Percentiles rank a stretch among this genome's conserved stretches.
Evolutionary conservation across 2,888 invertebrate species (phyloP).

Genomic region (Galerucella nymphaeae): DNA sequence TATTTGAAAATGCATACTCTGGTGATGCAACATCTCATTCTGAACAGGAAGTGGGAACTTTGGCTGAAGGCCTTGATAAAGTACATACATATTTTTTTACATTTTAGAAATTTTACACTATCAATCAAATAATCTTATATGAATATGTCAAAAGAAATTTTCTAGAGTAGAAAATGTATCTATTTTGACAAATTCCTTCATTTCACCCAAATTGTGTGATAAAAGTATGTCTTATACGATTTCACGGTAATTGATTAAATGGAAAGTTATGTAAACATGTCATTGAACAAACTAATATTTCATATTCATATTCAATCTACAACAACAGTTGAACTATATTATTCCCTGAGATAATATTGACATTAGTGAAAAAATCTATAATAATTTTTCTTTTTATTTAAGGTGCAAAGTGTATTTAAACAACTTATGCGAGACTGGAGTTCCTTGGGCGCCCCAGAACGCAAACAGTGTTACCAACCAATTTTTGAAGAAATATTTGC

Average conservation of each 20-base stretch:
- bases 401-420: slow-evolving; percentile 90
- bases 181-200: too few relatives aligned
- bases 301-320: too few relatives aligned
- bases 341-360: too few relatives aligned
- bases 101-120: not conserved
- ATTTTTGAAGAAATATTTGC: slow-evolving; percentile 85
- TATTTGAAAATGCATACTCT: slow-evolving; percentile 81
- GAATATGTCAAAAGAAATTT: too few relatives aligned
- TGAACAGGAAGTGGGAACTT: slow-evolving; percentile 57
- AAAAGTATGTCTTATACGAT: too few relatives aligned
- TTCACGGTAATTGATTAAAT: too few relatives aligned
- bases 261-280: too few relatives aligned
- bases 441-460: slow-evolving; percentile 81
- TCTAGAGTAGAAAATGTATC: too few relatives aligned
- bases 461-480: slow-evolving; percentile 88
- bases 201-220: too few relatives aligned
- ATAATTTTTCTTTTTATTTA: slow-evolving; percentile 27
- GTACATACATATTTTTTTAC: slow-evolving; percentile 18
- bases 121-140: too few relatives aligned
- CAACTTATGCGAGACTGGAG: slow-evolving; percentile 99
- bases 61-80: slow-evolving; percentile 69
- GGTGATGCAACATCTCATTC: slow-evolving; percentile 56
- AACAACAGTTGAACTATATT: too few relatives aligned
- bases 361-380: not conserved
- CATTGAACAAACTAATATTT: too few relatives aligned